A percentile compares a stretch with the other conserved stretches of the same genome.
phyloP scores from a whole-genome alignment of 2,113 vertebrate species.

The Apodemus speciosus region DNA sequence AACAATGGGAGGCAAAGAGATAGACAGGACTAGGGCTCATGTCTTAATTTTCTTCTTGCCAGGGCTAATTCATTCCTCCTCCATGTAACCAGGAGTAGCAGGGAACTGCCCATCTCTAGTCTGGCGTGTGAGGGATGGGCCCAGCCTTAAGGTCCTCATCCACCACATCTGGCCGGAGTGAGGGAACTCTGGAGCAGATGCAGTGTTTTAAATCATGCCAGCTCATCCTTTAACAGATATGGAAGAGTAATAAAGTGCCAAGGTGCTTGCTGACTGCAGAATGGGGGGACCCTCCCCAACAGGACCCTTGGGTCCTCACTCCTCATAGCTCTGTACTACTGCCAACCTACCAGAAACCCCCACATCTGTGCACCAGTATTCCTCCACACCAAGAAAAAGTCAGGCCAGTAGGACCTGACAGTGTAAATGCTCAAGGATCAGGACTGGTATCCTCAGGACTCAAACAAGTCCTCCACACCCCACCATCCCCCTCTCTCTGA shows the following conservation, averaged over 20 bases:
- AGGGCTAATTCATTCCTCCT: not conserved
- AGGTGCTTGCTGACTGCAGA: not conserved
- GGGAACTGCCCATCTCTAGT: not conserved
- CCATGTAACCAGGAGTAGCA: not conserved
- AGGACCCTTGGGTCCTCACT: fast-evolving
- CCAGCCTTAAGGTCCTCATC: no score
- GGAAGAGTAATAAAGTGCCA: no score
- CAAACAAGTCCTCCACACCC: fast-evolving
- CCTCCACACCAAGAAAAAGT: not conserved
- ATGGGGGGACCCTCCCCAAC: fast-evolving
- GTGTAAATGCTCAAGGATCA: fast-evolving
- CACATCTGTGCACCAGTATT: fast-evolving
- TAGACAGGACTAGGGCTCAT: not conserved
- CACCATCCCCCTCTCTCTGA: not conserved
- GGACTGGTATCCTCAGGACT: fast-evolving
- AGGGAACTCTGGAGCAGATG: no score
- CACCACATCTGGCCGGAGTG: not conserved
- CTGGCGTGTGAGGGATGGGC: not conserved
- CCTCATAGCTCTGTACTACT: no score
- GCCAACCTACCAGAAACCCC: fast-evolving
- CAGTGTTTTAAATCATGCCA: not conserved
- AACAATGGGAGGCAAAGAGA: no score
- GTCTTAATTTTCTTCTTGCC: not conserved
- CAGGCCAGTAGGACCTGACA: no score
- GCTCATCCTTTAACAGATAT: not conserved